Evolutionary conservation across 2,113 vertebrate genomes (phyloP), one percentile per base, ranked within the genome.

Genomic region (Gracilinanus agilis): DNA sequence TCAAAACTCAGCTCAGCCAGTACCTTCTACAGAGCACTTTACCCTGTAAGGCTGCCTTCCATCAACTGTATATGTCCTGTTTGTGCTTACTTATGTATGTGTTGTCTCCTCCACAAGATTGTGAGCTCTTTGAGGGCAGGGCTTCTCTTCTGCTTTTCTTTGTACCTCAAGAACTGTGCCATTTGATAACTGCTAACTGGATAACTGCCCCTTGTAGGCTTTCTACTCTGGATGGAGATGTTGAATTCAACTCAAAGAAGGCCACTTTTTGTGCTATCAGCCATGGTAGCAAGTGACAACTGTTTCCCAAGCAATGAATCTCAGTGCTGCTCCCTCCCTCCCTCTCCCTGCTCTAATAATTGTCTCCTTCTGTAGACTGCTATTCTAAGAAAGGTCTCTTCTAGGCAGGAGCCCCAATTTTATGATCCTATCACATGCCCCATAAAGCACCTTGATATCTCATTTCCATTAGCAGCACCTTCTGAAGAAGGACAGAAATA

Each of bases 301-400:
- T 75, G 34, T 34, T 75, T 75, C 34, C 67, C 67, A 75, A n/a
- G 21, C 2, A 21, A 16, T 40, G 94, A 93, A 92, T 23, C n/a
- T 95, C 58, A 88, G 94, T 49, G 24, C 9, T 19, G 29, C 96
- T 97, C 95, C 90, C 95, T 95, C 90, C 94, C 54, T 92, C 96
- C 97, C 95, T 89, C 95, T 95, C 91, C 95, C 54, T 92, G 96
- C 95, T 91, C 90, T 88, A 92, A 55, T 67, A 94, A 67, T 96
- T 93, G 95, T 83, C 11, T 94, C 93, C 54, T 93, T 97, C 44
- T 90, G 96, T 97, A n/a, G 91, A 94, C 96, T 96, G 95, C 61
- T 96, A 89, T 93, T 95, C 89, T 94, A 94, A 95, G 90, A 97
- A 97, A 98, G 53, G 54, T 97, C 96, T 97, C 12, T 67, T 94